A percentile compares a stretch with the other conserved stretches of the same genome.
Evolutionary conservation across 2,797 vertebrate species (phyloP).

Genomic region (Acanthiza pusilla): DNA sequence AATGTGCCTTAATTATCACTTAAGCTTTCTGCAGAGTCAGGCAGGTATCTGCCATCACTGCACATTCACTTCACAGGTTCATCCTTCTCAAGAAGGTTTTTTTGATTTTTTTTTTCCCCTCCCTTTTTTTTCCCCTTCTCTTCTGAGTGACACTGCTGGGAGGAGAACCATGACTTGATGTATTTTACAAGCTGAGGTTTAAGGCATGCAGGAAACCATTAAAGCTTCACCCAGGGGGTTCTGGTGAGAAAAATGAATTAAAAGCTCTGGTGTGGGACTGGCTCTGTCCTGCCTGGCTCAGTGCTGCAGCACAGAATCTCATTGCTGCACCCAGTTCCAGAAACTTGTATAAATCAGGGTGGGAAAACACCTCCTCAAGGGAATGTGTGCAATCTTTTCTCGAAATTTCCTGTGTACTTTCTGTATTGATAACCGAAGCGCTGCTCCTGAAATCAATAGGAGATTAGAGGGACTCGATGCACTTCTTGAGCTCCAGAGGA

Average conservation of each 20-base stretch:
- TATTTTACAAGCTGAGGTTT: neutral
- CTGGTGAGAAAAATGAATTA: neutral
- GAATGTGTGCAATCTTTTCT: neutral
- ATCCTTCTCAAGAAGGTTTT: neutral
- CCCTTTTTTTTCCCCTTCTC: rapidly evolving
- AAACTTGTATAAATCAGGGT: neutral
- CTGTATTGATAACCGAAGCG: neutral
- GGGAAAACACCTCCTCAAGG: neutral
- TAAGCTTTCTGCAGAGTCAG: neutral
- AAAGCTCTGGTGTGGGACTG: neutral
- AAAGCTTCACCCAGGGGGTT: rapidly evolving
- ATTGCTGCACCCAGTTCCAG: neutral
- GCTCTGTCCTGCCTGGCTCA: neutral
- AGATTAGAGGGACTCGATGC: neutral
- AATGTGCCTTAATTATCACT: constrained; percentile 10
- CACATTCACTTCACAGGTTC: neutral
- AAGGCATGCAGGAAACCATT: neutral
- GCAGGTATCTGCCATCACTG: neutral
- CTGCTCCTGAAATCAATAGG: neutral
- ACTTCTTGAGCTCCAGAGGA: constrained; percentile 27
- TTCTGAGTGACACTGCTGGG: neutral
- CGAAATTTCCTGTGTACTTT: neutral
- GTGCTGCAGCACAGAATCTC: neutral
- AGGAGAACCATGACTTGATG: neutral
- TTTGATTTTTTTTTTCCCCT: rapidly evolving